Evolutionary conservation across 2,888 invertebrate genomes (phyloP).

Genomic region (Meganola albula): DNA sequence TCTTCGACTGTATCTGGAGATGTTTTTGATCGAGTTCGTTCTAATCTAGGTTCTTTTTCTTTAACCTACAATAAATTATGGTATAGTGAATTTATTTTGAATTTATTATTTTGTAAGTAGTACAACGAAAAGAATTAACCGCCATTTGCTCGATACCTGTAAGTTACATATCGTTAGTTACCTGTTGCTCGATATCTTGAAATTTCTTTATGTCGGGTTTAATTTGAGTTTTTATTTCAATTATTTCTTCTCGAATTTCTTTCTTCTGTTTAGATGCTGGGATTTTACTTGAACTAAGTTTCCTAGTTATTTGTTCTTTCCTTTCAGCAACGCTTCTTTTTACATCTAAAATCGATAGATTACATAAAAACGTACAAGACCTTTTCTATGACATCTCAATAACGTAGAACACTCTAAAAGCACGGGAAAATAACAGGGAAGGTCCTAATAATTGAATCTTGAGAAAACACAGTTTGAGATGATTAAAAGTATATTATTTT

Average conservation of each 20-base stretch:
- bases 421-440: too few species aligned
- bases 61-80: constrained; percentile 39
- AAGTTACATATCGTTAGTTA: too few species aligned
- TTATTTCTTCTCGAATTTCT: constrained; percentile 85
- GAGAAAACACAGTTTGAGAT: too few species aligned
- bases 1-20: constrained; percentile 58
- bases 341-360: constrained; percentile 61
- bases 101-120: neutral
- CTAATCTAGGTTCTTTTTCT: constrained; percentile 61
- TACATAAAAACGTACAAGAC: too few species aligned
- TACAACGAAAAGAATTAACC: too few species aligned
- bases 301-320: constrained; percentile 85
- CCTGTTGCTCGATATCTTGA: constrained; percentile 71
- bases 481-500: too few species aligned
- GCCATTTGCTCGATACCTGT: too few species aligned
- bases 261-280: constrained; percentile 85
- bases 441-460: too few species aligned
- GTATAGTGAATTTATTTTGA: neutral
- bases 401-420: too few species aligned
- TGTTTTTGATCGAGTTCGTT: constrained; percentile 58
- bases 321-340: constrained; percentile 87
- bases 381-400: too few species aligned
- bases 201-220: constrained; percentile 74
- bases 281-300: constrained; percentile 83
- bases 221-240: constrained; percentile 83